Percentiles rank a stretch among this genome's conserved stretches.
Evolutionary conservation across 2,797 vertebrate genomes (phyloP).

Genomic region (Liasis olivaceus): DNA sequence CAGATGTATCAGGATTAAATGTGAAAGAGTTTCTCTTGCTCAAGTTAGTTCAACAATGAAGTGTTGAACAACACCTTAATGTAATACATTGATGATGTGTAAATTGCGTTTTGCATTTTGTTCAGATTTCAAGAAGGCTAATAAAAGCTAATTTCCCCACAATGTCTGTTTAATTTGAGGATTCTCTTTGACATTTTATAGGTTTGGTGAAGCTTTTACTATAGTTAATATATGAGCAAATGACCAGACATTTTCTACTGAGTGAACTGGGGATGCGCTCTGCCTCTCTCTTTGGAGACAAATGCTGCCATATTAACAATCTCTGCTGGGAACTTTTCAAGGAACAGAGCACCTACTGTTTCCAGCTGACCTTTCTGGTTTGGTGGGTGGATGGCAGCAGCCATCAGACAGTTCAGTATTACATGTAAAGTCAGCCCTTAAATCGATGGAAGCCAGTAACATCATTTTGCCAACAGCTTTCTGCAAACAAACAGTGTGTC

Average conservation of each 20-base stretch:
- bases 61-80: constrained; percentile 64
- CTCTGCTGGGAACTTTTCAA: neutral
- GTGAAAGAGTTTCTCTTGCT: constrained; percentile 57
- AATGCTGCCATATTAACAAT: neutral
- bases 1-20: constrained; percentile 61
- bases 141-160: constrained; percentile 65
- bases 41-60: constrained; percentile 60
- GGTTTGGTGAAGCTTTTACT: constrained; percentile 47
- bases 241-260: neutral
- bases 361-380: neutral
- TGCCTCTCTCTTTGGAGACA: neutral
- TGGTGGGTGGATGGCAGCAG: neutral
- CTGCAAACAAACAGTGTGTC: neutral
- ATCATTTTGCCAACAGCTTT: neutral
- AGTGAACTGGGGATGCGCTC: neutral
- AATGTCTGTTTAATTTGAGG: constrained; percentile 62
- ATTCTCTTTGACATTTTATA: constrained; percentile 58
- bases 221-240: constrained; percentile 25
- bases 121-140: constrained; percentile 65
- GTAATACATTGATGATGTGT: constrained; percentile 66
- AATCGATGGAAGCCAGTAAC: neutral
- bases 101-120: constrained; percentile 70
- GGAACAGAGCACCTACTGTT: neutral
- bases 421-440: neutral
- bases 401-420: neutral